Conservation (phyloP, 2,888 invertebrate species). For the Euspilapteryx auroguttella region DNA sequence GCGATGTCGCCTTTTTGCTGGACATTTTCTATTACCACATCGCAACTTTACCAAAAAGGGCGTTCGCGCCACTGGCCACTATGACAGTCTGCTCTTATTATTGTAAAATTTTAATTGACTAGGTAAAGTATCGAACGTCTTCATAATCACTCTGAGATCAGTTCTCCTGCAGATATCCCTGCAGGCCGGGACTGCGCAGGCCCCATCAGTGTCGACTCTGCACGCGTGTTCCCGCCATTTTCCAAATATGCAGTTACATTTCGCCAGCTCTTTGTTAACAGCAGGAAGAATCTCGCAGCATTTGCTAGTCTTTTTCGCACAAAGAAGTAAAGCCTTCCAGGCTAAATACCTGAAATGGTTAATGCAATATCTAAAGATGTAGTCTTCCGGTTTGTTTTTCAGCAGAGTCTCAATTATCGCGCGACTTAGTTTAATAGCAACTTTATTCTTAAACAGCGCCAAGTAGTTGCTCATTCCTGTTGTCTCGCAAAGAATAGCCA, state of each 20-base stretch:
- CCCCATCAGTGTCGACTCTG: constrained; percentile 25
- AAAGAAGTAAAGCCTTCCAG: constrained; percentile 36
- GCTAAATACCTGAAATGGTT: constrained; percentile 47
- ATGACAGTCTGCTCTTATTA: constrained; percentile 4
- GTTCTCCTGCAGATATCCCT: constrained; percentile 30
- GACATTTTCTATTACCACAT: too few species aligned
- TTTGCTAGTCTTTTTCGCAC: constrained; percentile 32
- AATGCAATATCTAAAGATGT: constrained; percentile 35
- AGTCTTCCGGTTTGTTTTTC: constrained; percentile 21
- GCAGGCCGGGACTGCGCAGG: constrained; percentile 15
- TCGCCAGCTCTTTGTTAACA: constrained; percentile 29
- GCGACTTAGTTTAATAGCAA: constrained; percentile 40
- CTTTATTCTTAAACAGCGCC: constrained; percentile 31
- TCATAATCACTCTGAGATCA: constrained; percentile 29
- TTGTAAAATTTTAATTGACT: constrained; percentile 32
- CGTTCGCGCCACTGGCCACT: too few species aligned
- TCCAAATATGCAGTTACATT: constrained; percentile 42
- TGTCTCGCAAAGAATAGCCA: constrained; percentile 29
- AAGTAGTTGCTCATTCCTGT: constrained; percentile 25
- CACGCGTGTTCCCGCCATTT: constrained; percentile 41
- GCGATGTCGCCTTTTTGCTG: too few species aligned
- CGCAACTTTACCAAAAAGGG: too few species aligned
- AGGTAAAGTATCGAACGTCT: constrained; percentile 25
- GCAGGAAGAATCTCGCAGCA: constrained; percentile 27
- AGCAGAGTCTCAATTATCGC: constrained; percentile 28